Conservation (phyloP, 92 coral and sea anemone genomes). For the Parazoanthus darwini region DNA sequence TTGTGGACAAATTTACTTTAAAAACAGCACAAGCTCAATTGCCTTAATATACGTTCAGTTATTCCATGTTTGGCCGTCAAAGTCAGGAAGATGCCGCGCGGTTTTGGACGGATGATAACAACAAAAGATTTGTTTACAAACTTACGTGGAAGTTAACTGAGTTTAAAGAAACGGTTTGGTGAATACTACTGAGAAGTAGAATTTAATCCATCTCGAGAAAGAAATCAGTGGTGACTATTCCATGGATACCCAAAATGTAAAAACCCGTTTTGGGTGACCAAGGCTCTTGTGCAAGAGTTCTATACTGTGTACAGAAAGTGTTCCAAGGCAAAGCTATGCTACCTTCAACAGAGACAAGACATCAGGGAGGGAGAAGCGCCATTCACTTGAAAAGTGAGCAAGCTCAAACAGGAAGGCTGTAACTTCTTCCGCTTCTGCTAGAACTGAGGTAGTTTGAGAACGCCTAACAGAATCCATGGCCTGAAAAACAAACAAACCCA, state of each 20-base stretch:
- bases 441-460: constrained; percentile 68
- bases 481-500: constrained; percentile 37
- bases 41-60: no score
- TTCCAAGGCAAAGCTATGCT: neutral
- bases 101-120: no score
- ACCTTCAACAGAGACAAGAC: constrained; percentile 73
- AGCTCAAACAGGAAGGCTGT: constrained; percentile 87
- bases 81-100: no score
- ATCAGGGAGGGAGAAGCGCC: constrained; percentile 93
- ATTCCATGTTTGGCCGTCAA: no score
- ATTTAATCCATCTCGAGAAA: no score
- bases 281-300: neutral
- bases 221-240: no score
- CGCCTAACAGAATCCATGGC: constrained; percentile 84
- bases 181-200: no score
- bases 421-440: constrained; percentile 92
- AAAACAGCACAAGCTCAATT: no score
- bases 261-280: neutral
- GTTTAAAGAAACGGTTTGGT: no score
- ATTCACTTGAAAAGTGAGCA: constrained; percentile 78
- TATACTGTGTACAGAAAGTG: neutral
- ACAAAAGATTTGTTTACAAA: no score
- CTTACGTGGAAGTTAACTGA: no score
- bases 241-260: neutral
- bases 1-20: neutral